Base-by-base conservation (phyloP, 2,797 vertebrate genomes). In the Eidolon dupreanum region DNA sequence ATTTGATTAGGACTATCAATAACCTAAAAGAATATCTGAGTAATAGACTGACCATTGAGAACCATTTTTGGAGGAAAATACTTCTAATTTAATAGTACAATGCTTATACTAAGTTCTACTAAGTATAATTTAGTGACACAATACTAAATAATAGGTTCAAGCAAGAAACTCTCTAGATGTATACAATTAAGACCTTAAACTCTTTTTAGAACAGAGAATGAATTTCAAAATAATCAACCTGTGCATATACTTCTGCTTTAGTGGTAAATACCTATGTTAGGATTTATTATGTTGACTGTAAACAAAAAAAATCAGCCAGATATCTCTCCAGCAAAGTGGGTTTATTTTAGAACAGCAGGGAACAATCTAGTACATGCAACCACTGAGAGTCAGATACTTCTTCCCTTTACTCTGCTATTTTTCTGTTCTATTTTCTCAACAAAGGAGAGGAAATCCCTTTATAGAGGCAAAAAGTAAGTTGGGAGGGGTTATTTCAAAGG, bases 111-210 rank as follows among this genome's bases (percentile, higher is more conserved):
- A 84, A 81, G n/a, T 49, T 93, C 89, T 95, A 90, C 61, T 66
- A 74, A 88, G 28, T 77, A 70, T 87, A 94, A 46, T 83, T 85
- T 81, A 65, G 41, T n/a, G 38, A 24, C 24, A 93, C 31, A 57
- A 95, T 36, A 93, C 12, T 84, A 90, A 94, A 93, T 82, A 95
- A 63, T 68, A 92, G 63, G 33, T 82, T 94, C 73, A 93, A 91
- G 51, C 49, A 93, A 95, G 66, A 97, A 90, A 97, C 82, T 95
- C 28, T 26, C 43, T 71, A 74, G n/a, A 68, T 86, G 0, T n/a
- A 53, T 20, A 79, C 8, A 71, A 93, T 61, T 68, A 87, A 78
- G 31, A 79, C 55, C 46, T 88, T 77, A 92, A 73, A 61, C 73
- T 83, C 41, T 92, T 59, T 91, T 88, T 68, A 57, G 26, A 93